A percentile compares a stretch with the other conserved stretches of the same genome.
Conservation (phyloP, 2,888 invertebrate species). For the Eristalinus aeneus region DNA sequence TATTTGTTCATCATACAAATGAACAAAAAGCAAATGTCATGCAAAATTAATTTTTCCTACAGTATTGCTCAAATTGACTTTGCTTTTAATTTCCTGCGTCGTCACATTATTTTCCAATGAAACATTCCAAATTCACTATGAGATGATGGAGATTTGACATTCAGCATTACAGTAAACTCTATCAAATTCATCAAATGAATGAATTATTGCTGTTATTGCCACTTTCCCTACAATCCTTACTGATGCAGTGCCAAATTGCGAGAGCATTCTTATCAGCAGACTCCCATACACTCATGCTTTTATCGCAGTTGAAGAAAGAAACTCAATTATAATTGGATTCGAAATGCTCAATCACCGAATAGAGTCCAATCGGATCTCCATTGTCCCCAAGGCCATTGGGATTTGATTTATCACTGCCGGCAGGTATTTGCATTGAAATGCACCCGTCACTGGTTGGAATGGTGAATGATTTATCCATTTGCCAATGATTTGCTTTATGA, state of each 20-base stretch:
- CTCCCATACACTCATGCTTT: too few relatives aligned
- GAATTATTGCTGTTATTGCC: not conserved
- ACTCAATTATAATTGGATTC: not conserved
- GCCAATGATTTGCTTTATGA: slow-evolving; percentile 32
- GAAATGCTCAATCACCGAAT: not conserved
- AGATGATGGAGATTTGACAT: not conserved
- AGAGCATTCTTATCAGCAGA: too few relatives aligned
- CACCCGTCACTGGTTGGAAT: not conserved
- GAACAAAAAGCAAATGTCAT: not conserved
- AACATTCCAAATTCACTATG: not conserved
- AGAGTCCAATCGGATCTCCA: not conserved
- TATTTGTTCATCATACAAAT: not conserved
- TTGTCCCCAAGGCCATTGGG: not conserved
- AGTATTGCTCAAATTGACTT: not conserved
- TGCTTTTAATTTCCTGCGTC: not conserved
- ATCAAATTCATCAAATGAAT: not conserved
- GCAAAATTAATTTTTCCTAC: not conserved
- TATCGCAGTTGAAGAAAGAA: not conserved
- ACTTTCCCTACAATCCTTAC: not conserved
- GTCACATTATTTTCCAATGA: not conserved
- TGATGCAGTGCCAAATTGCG: not conserved
- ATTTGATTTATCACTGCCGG: slow-evolving; percentile 33
- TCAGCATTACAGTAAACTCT: not conserved
- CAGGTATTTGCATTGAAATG: slow-evolving; percentile 34
- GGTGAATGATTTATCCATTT: slow-evolving; percentile 43